Evolutionary conservation across 2,888 invertebrate species (phyloP).

Genomic region (Stegophylla sp.): DNA sequence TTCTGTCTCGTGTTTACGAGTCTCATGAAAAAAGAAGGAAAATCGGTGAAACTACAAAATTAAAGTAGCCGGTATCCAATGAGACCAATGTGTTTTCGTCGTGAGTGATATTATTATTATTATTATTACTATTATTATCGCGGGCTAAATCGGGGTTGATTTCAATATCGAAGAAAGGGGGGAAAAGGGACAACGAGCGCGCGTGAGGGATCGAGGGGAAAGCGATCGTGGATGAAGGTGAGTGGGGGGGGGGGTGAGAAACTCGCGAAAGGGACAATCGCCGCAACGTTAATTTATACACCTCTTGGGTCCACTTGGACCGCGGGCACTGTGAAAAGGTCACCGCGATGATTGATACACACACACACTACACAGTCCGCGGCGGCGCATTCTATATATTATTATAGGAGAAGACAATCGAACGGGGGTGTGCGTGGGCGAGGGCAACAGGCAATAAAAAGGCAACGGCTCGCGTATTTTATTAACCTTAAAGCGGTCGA

Average conservation of each 20-base stretch:
- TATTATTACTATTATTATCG: not conserved
- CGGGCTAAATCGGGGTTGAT: not conserved
- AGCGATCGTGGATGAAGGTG: too few relatives aligned
- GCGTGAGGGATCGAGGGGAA: too few relatives aligned
- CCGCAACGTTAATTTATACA: constrained; percentile 52
- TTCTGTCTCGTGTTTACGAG: too few relatives aligned
- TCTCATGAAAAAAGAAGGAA: too few relatives aligned
- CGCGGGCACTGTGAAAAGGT: constrained; percentile 41
- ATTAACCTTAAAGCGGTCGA: constrained; percentile 54
- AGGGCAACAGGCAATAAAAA: constrained; percentile 55
- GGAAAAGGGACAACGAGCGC: not conserved
- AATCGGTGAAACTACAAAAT: too few relatives aligned
- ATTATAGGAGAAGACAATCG: constrained; percentile 41
- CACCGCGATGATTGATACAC: constrained; percentile 54
- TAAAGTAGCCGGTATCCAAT: too few relatives aligned
- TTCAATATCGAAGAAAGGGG: constrained; percentile 2
- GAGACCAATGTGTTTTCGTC: too few relatives aligned
- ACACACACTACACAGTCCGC: not conserved
- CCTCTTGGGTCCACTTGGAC: constrained; percentile 57
- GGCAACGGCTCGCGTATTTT: constrained; percentile 40
- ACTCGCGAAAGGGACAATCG: not conserved
- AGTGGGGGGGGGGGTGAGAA: not conserved
- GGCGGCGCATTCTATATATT: not conserved
- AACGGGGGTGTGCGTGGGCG: constrained; percentile 1
- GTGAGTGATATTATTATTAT: too few relatives aligned